A percentile compares a stretch with the other conserved stretches of the same genome.
Evolutionary conservation across 2,797 vertebrate species (phyloP).

Genomic region (Bradypodion pumilum): DNA sequence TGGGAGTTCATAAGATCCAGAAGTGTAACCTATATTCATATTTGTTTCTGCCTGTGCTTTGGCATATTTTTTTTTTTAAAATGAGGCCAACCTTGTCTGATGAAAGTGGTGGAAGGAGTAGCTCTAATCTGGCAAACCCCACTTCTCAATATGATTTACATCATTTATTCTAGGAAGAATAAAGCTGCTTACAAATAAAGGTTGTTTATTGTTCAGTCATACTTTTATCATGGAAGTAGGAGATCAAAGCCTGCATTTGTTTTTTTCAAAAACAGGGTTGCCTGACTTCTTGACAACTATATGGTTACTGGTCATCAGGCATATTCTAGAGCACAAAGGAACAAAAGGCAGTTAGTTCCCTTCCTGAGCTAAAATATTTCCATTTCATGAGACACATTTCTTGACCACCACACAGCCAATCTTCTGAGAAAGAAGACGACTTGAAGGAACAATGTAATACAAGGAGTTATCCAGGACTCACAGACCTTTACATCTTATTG

Average conservation of each 20-base stretch:
- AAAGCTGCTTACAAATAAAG: not conserved
- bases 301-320: not conserved
- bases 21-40: not conserved
- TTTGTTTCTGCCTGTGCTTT: not conserved
- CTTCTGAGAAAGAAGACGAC: not conserved
- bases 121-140: not conserved
- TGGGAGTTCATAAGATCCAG: not conserved
- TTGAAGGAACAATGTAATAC: too few species aligned
- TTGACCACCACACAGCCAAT: not conserved
- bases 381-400: not conserved
- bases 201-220: not conserved
- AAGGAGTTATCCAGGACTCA: not conserved
- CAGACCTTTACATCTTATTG: not conserved
- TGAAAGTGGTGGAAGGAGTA: not conserved
- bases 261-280: not conserved
- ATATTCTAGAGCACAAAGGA: not conserved
- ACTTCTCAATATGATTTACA: not conserved
- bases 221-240: not conserved
- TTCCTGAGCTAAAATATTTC: not conserved
- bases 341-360: not conserved
- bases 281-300: not conserved
- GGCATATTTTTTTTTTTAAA: not conserved
- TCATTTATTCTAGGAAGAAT: not conserved
- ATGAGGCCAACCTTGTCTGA: not conserved
- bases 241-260: not conserved